Percentiles rank a stretch among this genome's conserved stretches.
These are phyloP conservation scores for Brachionus angularis DNA, from an alignment of 1,140 invertebrate genomes.

Conservation along the genomic window DNA sequence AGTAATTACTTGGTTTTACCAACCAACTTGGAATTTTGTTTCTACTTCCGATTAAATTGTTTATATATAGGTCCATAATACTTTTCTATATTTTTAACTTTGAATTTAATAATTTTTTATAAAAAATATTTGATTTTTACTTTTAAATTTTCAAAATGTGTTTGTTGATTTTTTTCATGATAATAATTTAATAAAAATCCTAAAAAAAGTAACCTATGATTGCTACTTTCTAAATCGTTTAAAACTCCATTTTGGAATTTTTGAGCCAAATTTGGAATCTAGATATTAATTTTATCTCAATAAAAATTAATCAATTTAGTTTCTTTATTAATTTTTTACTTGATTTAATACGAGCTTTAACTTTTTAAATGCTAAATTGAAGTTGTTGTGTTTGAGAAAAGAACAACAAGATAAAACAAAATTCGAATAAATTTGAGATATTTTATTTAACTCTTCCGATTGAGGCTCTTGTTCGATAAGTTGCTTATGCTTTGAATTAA, in stretches of 20 bases:
- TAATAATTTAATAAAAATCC: background rate
- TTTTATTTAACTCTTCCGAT: background rate
- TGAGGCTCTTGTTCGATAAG: background rate
- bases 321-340: too few relatives aligned
- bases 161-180: background rate
- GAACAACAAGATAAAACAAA: background rate
- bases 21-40: background rate
- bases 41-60: background rate
- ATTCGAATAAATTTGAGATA: background rate
- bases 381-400: background rate
- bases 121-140: too few relatives aligned
- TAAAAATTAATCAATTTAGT: too few relatives aligned
- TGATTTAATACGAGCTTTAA: background rate
- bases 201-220: background rate
- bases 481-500: background rate
- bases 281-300: too few relatives aligned
- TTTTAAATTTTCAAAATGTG: background rate
- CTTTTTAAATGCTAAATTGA: background rate
- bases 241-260: background rate
- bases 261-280: background rate
- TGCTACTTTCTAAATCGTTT: background rate
- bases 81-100: too few relatives aligned
- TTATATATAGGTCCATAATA: background rate
- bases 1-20: background rate
- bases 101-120: too few relatives aligned